phyloP scores from a whole-genome alignment of 2,113 vertebrate genomes.

The Sclerurus mexicanus region DNA sequence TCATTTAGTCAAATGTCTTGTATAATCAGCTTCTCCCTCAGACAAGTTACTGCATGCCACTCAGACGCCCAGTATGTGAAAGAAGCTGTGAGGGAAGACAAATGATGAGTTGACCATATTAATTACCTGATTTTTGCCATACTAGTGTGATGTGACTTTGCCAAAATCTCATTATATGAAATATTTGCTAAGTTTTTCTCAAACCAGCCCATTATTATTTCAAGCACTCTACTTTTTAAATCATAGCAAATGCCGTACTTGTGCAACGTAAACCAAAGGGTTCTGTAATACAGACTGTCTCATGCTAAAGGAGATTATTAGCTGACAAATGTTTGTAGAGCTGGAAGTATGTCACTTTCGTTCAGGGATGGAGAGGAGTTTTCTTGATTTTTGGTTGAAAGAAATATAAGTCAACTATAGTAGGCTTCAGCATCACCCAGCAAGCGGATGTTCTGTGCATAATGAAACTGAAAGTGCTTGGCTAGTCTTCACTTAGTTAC shows the following conservation, averaged over 20 bases:
- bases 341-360: slow-evolving; percentile 26
- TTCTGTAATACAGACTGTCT: slow-evolving; percentile 59
- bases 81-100: slow-evolving; percentile 72
- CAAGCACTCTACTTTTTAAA: slow-evolving; percentile 54
- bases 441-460: neutral
- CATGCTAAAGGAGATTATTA: slow-evolving; percentile 26
- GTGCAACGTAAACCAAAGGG: slow-evolving; percentile 67
- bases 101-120: slow-evolving; percentile 75
- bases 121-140: slow-evolving; percentile 74
- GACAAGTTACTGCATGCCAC: slow-evolving; percentile 75
- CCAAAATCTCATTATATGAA: slow-evolving; percentile 73
- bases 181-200: slow-evolving; percentile 66
- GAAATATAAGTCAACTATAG: neutral
- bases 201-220: slow-evolving; percentile 60
- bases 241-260: slow-evolving; percentile 37
- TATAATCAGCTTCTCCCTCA: slow-evolving; percentile 80
- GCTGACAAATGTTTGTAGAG: slow-evolving; percentile 56
- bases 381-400: slow-evolving; percentile 16
- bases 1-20: slow-evolving; percentile 85
- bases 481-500: slow-evolving; percentile 1
- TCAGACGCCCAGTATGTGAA: slow-evolving; percentile 77
- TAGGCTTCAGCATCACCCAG: neutral
- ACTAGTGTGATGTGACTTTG: slow-evolving; percentile 69
- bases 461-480: neutral
- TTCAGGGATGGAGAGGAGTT: slow-evolving; percentile 28